Percentiles rank a stretch among this genome's conserved stretches.
Conservation (phyloP, 2,888 invertebrate genomes). For the Belgica antarctica region DNA sequence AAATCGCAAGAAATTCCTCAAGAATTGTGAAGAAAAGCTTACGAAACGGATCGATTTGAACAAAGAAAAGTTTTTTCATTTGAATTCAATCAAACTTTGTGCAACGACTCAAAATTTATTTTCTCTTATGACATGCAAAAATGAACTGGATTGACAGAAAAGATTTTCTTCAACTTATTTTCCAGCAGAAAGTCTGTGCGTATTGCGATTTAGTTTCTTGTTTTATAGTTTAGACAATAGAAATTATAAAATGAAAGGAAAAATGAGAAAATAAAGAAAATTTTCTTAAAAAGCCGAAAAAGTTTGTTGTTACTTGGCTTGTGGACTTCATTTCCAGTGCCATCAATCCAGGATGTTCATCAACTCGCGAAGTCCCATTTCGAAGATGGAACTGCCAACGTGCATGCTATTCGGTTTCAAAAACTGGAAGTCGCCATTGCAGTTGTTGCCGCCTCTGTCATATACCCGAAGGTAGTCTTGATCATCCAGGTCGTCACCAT, state of each 20-base stretch:
- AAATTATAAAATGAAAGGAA: not conserved
- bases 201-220: not conserved
- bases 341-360: no score
- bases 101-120: no score
- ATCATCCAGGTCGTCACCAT: no score
- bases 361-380: no score
- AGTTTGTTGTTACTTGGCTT: not conserved
- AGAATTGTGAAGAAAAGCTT: not conserved
- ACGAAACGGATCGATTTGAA: not conserved
- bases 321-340: not conserved
- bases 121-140: no score
- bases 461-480: no score
- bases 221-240: slow-evolving; percentile 16
- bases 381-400: no score
- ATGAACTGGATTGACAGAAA: not conserved
- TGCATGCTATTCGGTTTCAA: no score
- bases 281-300: slow-evolving; percentile 36
- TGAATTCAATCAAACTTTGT: not conserved
- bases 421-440: no score
- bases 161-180: not conserved
- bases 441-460: no score
- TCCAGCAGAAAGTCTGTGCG: not conserved
- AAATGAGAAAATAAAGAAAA: slow-evolving; percentile 29
- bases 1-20: not conserved
- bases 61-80: not conserved